phyloP scores from a whole-genome alignment of 2,888 invertebrate genomes.

The Orgyia antiqua region DNA sequence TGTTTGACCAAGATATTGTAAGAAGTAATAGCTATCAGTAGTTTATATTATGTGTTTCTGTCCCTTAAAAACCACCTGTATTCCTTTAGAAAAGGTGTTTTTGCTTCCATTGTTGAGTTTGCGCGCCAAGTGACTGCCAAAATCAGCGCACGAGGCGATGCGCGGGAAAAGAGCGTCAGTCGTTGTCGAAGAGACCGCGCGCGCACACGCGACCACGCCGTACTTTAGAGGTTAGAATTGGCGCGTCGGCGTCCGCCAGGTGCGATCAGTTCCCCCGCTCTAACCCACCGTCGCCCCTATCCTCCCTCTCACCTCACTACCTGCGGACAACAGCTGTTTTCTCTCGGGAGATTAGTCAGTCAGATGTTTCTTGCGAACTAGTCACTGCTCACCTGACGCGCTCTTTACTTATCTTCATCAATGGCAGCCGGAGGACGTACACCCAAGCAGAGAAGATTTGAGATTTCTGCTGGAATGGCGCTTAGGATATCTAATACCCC shows the following conservation, averaged over 20 bases:
- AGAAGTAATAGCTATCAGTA: neutral
- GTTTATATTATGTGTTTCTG: slow-evolving; percentile 27
- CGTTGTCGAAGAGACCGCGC: slow-evolving; percentile 43
- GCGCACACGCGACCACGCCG: slow-evolving; percentile 51
- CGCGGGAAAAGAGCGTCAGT: slow-evolving; percentile 59
- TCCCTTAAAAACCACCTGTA: slow-evolving; percentile 68
- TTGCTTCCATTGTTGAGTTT: slow-evolving; percentile 68
- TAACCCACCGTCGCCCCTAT: slow-evolving; percentile 35
- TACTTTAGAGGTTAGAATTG: slow-evolving; percentile 71
- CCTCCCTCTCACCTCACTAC: slow-evolving; percentile 51
- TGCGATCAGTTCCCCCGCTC: slow-evolving; percentile 58
- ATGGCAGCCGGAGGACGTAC: slow-evolving; percentile 72
- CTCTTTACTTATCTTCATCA: slow-evolving; percentile 27
- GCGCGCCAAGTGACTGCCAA: slow-evolving; percentile 74
- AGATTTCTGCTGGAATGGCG: slow-evolving; percentile 57
- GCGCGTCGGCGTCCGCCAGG: slow-evolving; percentile 68
- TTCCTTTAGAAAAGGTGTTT: slow-evolving; percentile 68
- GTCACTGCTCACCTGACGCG: slow-evolving; percentile 69
- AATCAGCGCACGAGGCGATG: slow-evolving; percentile 59
- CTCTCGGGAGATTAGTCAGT: slow-evolving; percentile 76
- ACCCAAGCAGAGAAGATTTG: slow-evolving; percentile 66
- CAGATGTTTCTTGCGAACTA: slow-evolving; percentile 75
- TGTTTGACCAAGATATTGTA: slow-evolving; percentile 8
- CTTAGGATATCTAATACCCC: slow-evolving; percentile 55
- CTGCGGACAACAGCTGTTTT: slow-evolving; percentile 74